These are phyloP conservation scores for Bombus cullumanus DNA, from an alignment of 1,140 invertebrate species.

Conservation along the genomic window DNA sequence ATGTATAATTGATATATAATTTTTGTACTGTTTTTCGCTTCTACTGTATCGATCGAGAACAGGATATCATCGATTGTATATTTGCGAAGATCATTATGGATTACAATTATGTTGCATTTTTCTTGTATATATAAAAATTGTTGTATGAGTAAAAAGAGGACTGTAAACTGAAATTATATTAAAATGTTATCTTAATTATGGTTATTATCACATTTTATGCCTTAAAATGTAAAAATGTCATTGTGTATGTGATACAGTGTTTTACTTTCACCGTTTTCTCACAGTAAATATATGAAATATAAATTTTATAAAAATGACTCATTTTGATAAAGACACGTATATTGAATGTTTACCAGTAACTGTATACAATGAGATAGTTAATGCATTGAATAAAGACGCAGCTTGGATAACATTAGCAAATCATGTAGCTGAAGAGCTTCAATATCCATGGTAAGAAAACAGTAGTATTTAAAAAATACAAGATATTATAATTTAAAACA, in stretches of 20 bases:
- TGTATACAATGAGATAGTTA: constrained; percentile 65
- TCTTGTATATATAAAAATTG: neutral
- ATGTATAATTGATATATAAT: neutral
- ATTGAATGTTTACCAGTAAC: constrained; percentile 64
- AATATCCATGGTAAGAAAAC: constrained; percentile 62
- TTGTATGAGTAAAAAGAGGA: neutral
- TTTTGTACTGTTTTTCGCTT: neutral
- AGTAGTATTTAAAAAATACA: neutral
- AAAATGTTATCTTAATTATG: neutral
- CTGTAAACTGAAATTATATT: neutral
- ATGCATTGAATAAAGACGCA: constrained; percentile 67
- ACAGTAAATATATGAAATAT: neutral
- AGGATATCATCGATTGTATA: neutral
- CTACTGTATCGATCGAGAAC: constrained; percentile 39
- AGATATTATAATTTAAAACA: neutral
- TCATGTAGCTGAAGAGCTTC: constrained; percentile 63
- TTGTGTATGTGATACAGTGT: neutral
- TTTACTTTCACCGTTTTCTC: neutral
- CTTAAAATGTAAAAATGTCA: neutral
- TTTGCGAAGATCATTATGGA: neutral
- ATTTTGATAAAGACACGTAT: constrained; percentile 60
- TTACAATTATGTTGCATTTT: neutral
- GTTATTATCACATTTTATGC: neutral
- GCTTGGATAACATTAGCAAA: constrained; percentile 68
- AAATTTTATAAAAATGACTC: constrained; percentile 59